Base-by-base conservation (phyloP, 2,888 invertebrate genomes). In the Watsonalla cultraria region DNA sequence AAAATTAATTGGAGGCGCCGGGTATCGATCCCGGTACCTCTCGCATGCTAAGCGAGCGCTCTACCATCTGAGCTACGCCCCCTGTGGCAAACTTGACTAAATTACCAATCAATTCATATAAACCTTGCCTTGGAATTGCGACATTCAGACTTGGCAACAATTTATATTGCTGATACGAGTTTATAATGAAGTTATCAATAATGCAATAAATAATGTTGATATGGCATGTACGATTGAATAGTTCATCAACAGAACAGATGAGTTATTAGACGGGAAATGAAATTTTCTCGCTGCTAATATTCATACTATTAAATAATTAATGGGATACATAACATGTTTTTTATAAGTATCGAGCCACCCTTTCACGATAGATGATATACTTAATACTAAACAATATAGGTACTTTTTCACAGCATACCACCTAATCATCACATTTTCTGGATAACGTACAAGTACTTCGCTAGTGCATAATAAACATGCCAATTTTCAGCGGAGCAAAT, bases 21-120 rank as follows among this genome's bases (percentile, higher is more conserved):
- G 89, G 86, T 87, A 90, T 89, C 89, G 90, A 89, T 90, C 87
- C 89, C 90, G 86, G 89, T 89, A 88, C 87, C 86, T 89, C 90
- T 89, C 89, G 80, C 90, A 90, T 90, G 90, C 89, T 90, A 89
- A 90, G 90, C 89, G 90, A 90, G 90, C 90, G 89, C 90, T 90
- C 90, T 90, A 90, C 90, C 90, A 89, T 90, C 90, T 91, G 90
- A 90, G 90, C 90, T 90, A 90, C 91, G 88, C 87, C 90, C 88
- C 87, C 90, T 9, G 49, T 49, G 37, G 0, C 7, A 5, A 8
- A 0, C 5, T 5, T 9, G 49, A 11, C 15, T 13, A 49, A 49
- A 49, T 37, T 49, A 49, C 13, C 8, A 5, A 37, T 39, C 42
- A 42, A 11, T 42, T 11, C 11, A 42, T 42, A 42, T 42, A 42